A percentile compares a stretch with the other conserved stretches of the same genome.
Conservation (phyloP, 2,113 vertebrate species). For the Ornithorhynchus anatinus region DNA sequence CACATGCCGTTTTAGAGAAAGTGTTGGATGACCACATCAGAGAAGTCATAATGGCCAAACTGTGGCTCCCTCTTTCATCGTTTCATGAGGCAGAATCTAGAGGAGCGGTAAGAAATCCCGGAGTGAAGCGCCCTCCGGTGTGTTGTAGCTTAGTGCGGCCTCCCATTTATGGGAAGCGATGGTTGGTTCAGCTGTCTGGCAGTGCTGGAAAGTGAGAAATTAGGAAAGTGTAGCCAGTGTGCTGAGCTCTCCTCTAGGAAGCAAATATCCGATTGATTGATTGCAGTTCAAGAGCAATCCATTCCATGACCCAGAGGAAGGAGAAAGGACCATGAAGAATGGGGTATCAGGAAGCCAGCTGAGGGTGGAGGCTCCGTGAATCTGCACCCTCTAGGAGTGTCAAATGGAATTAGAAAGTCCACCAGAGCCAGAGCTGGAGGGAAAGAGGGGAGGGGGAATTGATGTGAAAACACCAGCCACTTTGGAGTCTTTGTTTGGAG, state of each 20-base stretch:
- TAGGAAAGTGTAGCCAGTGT: not conserved
- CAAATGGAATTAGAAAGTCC: not conserved
- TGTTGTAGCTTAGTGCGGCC: no score
- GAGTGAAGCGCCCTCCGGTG: no score
- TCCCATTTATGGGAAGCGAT: conserved; percentile 30
- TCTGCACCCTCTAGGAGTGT: not conserved
- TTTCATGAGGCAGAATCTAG: conserved; percentile 34
- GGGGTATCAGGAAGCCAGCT: not conserved
- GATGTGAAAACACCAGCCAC: conserved; percentile 1
- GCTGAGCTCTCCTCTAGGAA: conserved; percentile 15
- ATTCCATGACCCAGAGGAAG: not conserved
- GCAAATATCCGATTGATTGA: not conserved
- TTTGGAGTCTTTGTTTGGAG: conserved; percentile 6
- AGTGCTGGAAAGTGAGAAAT: conserved; percentile 47
- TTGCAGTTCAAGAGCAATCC: conserved; percentile 1
- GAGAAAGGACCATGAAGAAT: not conserved
- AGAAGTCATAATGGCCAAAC: conserved; percentile 16
- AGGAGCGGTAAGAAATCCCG: conserved; percentile 30
- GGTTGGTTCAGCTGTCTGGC: conserved; percentile 19
- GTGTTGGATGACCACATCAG: conserved; percentile 21
- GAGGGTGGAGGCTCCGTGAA: not conserved
- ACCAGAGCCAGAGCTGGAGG: not conserved
- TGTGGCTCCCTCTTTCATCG: conserved; percentile 41
- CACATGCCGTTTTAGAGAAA: conserved; percentile 45
- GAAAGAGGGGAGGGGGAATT: not conserved